Percentiles rank a stretch among this genome's conserved stretches.
phyloP scores from a whole-genome alignment of 1,140 invertebrate genomes.

The Cardiocondyla obscurior region DNA sequence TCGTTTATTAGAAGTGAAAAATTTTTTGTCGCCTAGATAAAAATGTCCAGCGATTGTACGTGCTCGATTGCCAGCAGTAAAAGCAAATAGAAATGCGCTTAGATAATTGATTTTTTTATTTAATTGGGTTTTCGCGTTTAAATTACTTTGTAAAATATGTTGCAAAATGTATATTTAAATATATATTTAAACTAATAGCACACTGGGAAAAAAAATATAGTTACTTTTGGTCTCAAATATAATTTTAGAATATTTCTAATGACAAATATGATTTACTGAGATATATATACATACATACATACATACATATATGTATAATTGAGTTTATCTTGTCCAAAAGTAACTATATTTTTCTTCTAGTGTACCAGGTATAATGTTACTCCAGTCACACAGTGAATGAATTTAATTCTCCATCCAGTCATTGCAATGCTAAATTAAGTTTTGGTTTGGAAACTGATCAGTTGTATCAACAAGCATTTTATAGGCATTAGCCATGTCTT shows the following conservation, averaged over 20 bases:
- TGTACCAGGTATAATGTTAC: too few relatives aligned
- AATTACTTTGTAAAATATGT: background rate
- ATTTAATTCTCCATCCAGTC: background rate
- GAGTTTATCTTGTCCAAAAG: too few relatives aligned
- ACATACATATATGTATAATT: too few relatives aligned
- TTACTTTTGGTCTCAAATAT: too few relatives aligned
- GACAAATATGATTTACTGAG: too few relatives aligned
- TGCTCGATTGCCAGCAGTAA: background rate
- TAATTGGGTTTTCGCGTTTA: too few relatives aligned
- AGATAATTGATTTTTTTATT: too few relatives aligned
- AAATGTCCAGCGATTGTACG: background rate
- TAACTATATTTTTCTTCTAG: too few relatives aligned
- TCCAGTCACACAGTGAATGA: background rate
- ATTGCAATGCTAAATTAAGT: background rate
- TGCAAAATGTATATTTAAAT: background rate
- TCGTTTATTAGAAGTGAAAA: background rate
- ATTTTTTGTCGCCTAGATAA: background rate
- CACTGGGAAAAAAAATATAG: too few relatives aligned
- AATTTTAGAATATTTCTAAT: too few relatives aligned
- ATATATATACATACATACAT: too few relatives aligned
- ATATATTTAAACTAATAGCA: constrained; percentile 1
- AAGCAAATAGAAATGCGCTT: background rate
- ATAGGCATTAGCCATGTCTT: background rate
- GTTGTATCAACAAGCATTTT: background rate
- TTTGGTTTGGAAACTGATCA: background rate